Evolutionary conservation across 2,113 vertebrate genomes (phyloP).

Genomic region (Osmerus eperlanus): DNA sequence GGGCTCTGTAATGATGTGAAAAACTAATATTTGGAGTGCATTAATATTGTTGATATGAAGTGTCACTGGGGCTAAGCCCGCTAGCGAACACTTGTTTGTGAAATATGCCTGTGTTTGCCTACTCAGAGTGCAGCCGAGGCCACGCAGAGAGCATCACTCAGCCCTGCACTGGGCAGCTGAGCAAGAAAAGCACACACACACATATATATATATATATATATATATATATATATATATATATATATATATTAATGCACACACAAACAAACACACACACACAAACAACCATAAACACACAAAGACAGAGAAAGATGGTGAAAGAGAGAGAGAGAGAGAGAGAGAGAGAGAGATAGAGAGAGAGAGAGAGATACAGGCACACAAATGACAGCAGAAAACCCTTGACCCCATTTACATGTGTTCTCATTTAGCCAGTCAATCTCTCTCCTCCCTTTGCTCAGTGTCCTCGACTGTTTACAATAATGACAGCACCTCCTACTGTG

Average conservation of each 20-base stretch:
- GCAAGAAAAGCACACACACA: slow-evolving; percentile 33
- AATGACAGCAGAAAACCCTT: neutral
- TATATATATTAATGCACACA: slow-evolving; percentile 18
- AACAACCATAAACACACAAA: neutral
- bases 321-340: neutral
- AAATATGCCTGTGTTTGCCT: slow-evolving; percentile 50
- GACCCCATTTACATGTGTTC: slow-evolving; percentile 18
- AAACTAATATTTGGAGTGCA: slow-evolving; percentile 66
- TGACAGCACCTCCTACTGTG: neutral
- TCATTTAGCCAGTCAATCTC: neutral
- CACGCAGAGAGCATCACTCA: slow-evolving; percentile 46
- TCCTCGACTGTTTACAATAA: neutral
- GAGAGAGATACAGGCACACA: slow-evolving; percentile 1
- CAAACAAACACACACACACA: slow-evolving; percentile 11
- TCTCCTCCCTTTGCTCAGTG: neutral
- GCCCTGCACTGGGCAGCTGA: slow-evolving; percentile 33
- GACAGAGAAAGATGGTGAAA: neutral
- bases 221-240: neutral
- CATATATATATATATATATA: slow-evolving; percentile 2
- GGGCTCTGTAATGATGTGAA: slow-evolving; percentile 53
- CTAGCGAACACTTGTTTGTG: slow-evolving; percentile 43
- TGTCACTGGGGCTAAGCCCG: slow-evolving; percentile 45
- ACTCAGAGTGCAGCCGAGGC: slow-evolving; percentile 23
- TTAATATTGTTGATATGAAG: slow-evolving; percentile 63
- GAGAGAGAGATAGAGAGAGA: neutral